Percentiles rank a stretch among this genome's conserved stretches.
Conservation (phyloP, 1,140 invertebrate species). For the Solenopsis invicta region DNA sequence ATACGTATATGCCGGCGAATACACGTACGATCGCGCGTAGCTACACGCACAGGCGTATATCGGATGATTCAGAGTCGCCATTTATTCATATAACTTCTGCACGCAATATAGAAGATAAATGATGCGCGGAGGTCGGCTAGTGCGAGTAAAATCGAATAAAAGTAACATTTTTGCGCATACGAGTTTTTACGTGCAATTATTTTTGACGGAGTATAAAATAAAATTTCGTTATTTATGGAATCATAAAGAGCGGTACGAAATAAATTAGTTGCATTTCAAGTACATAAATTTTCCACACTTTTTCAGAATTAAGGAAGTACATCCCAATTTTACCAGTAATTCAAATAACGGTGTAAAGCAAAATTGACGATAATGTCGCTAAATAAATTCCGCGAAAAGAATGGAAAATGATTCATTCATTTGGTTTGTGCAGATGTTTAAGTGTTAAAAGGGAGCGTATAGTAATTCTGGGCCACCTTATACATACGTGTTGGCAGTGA, state of each 20-base stretch:
- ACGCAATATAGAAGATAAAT: constrained; percentile 24
- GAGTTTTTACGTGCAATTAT: constrained; percentile 25
- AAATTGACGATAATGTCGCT: background rate
- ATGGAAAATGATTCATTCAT: background rate
- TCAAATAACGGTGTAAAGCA: background rate
- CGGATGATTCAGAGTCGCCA: constrained; percentile 39
- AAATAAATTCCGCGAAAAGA: background rate
- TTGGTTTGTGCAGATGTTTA: too few species aligned
- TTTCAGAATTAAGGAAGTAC: background rate
- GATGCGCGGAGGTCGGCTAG: background rate
- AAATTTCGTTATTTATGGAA: constrained; percentile 26
- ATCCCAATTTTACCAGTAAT: too few species aligned
- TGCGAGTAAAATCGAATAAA: constrained; percentile 36
- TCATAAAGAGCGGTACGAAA: background rate
- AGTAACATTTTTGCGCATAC: constrained; percentile 28
- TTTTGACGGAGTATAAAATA: background rate
- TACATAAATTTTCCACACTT: background rate
- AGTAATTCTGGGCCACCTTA: background rate
- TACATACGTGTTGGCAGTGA: background rate
- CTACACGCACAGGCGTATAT: background rate
- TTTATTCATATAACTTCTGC: constrained; percentile 50
- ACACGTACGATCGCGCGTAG: background rate
- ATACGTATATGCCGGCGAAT: background rate
- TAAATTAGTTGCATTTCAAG: background rate
- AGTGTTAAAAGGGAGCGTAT: background rate